phyloP scores from a whole-genome alignment of 2,797 vertebrate genomes.

The Sebastes minor region DNA sequence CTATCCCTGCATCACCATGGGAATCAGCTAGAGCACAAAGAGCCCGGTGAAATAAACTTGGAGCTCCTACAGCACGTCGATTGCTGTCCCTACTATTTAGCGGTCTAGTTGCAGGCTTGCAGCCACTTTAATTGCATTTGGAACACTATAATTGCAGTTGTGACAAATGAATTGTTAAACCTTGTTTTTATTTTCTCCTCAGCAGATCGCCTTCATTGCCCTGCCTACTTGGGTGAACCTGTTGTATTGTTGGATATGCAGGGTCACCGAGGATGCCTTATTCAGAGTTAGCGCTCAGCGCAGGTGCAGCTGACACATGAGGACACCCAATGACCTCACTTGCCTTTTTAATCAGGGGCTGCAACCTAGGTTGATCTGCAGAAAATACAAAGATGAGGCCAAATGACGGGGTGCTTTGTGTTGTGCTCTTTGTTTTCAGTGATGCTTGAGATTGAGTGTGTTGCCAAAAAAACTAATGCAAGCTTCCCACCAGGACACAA shows the following conservation, averaged over 20 bases:
- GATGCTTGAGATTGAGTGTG: not conserved
- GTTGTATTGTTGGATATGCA: not conserved
- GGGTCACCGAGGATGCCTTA: not conserved
- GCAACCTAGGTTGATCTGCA: not conserved
- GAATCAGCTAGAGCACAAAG: not conserved
- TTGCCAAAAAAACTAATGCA: not conserved
- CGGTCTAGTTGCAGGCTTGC: conserved; percentile 22
- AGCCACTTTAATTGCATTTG: conserved; percentile 32
- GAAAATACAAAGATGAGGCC: not conserved
- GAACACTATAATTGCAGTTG: conserved; percentile 32
- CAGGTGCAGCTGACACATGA: not conserved
- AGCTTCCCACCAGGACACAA: not conserved
- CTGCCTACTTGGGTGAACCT: not conserved
- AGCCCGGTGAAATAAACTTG: not conserved
- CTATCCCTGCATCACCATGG: not conserved
- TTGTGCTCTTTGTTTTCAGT: not conserved
- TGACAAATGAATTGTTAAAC: conserved; percentile 31
- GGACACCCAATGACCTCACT: not conserved
- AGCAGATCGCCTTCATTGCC: conserved; percentile 16
- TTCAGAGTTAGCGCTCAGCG: not conserved
- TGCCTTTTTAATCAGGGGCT: not conserved
- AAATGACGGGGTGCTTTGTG: not conserved
- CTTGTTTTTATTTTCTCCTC: conserved; percentile 33
- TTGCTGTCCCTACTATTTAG: conserved; percentile 17
- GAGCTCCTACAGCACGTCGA: not conserved